A percentile compares a stretch with the other conserved stretches of the same genome.
phyloP scores from a whole-genome alignment of 1,140 invertebrate genomes.

The Listronotus oregonensis region DNA sequence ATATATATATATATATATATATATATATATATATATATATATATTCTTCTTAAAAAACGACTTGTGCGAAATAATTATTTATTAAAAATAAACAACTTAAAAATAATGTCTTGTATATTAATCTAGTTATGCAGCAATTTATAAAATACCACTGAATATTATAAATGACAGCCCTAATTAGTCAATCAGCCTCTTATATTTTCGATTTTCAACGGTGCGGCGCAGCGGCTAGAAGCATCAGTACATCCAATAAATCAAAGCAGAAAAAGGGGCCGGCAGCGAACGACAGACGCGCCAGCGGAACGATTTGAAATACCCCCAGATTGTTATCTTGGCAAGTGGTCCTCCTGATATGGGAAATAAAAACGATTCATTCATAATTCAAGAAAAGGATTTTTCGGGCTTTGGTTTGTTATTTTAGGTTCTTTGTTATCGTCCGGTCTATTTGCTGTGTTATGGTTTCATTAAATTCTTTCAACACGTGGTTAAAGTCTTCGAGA shows the following conservation, averaged over 20 bases:
- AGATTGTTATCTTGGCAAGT: slow-evolving; percentile 37
- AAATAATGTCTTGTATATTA: too few species aligned
- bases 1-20: too few species aligned
- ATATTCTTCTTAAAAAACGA: too few species aligned
- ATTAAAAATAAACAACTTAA: too few species aligned
- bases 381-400: slow-evolving; percentile 2
- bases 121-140: too few species aligned
- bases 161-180: background rate
- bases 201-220: too few species aligned
- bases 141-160: background rate
- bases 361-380: slow-evolving; percentile 31
- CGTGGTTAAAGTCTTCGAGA: background rate
- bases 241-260: slow-evolving; percentile 30
- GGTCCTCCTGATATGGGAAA: slow-evolving; percentile 28
- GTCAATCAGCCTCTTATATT: slow-evolving; percentile 41
- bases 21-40: too few species aligned
- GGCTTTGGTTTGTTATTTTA: slow-evolving; percentile 9
- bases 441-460: background rate
- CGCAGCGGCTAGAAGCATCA: slow-evolving; percentile 13
- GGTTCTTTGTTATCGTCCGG: slow-evolving; percentile 7
- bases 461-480: background rate
- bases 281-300: slow-evolving; percentile 25
- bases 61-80: too few species aligned
- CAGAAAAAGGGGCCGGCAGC: slow-evolving; percentile 2
- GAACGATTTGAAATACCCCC: slow-evolving; percentile 32